Evolutionary conservation across 2,888 invertebrate genomes (phyloP).

Genomic region (Pheosia tremula): DNA sequence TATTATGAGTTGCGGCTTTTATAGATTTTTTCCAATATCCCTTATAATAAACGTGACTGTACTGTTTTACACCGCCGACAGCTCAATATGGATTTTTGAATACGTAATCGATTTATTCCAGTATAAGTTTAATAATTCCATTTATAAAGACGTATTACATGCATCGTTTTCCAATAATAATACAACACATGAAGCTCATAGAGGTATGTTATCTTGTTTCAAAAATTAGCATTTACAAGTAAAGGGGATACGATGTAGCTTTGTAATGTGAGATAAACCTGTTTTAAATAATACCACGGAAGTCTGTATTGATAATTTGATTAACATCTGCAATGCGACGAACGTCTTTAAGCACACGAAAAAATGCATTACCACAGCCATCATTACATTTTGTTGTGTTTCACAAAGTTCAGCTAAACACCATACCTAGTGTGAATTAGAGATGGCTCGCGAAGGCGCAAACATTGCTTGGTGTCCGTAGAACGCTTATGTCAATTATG

Average conservation of each 20-base stretch:
- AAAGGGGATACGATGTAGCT: constrained; percentile 18
- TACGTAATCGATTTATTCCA: constrained; percentile 61
- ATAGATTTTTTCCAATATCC: constrained; percentile 66
- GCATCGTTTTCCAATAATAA: not conserved
- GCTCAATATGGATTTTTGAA: constrained; percentile 65
- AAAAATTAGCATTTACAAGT: constrained; percentile 21
- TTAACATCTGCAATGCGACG: constrained; percentile 65
- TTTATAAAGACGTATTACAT: constrained; percentile 27
- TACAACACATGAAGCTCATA: constrained; percentile 2
- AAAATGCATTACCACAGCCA: constrained; percentile 78
- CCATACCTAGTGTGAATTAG: constrained; percentile 73
- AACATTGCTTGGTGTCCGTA: constrained; percentile 27
- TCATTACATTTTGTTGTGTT: constrained; percentile 77
- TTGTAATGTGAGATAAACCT: constrained; percentile 51
- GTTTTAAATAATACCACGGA: constrained; percentile 75
- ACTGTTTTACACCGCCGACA: constrained; percentile 68
- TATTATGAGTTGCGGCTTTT: constrained; percentile 72
- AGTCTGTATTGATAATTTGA: constrained; percentile 76
- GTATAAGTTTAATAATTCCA: constrained; percentile 47
- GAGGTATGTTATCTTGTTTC: constrained; percentile 15
- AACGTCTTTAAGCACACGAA: constrained; percentile 72
- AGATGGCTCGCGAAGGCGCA: constrained; percentile 53
- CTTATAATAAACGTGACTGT: constrained; percentile 70
- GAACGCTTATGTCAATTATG: constrained; percentile 43
- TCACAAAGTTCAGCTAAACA: constrained; percentile 81